Evolutionary conservation across 1,140 invertebrate species (phyloP), one percentile per base, ranked within the genome.

Genomic region (Drosophila tristis): DNA sequence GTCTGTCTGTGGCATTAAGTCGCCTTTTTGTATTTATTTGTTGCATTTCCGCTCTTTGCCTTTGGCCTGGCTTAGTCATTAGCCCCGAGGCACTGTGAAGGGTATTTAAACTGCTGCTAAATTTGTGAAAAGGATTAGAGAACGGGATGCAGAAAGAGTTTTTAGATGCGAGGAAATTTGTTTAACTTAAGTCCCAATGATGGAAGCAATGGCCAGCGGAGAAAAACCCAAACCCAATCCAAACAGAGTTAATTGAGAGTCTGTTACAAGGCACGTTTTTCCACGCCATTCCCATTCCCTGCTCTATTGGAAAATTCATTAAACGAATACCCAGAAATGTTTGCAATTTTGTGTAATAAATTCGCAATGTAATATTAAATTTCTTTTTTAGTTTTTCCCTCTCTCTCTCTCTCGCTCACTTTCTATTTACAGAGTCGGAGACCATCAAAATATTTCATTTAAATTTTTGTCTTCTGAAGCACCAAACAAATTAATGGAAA

Each of bases 1-100:
- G 35, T 35, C 9, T 39, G 35, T 13, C 11, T 39, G 11, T 39
- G 35, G 70, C 78, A 86, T 81, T 81, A 78, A 67, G 64, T 78
- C 61, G 68, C 64, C 82, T 76, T 75, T 81, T 75, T 61, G 62
- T 72, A 75, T 87, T 87, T 86, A 87, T 81, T 87, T 82, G 65
- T 81, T 86, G 78, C 84, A 86, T 79, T 87, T 87, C 84, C 82
- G 74, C 63, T 66, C 61, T 49, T 49, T 55, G 73, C 61, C 64
- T 76, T 59, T 68, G 62, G 53, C 48, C 62, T 48, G 51, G 61
- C 78, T 86, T 65, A 75, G 82, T 78, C 78, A 87, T 87, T 87
- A 87, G 62, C 44, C 74, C 49, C 48, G 25, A 70, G 78, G 74
- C 68, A 62, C 54, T 47, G 58, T 59, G 71, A 75, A 66, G 72